Evolutionary conservation across 2,888 invertebrate genomes (phyloP).

Genomic region (Lithodes maja): DNA sequence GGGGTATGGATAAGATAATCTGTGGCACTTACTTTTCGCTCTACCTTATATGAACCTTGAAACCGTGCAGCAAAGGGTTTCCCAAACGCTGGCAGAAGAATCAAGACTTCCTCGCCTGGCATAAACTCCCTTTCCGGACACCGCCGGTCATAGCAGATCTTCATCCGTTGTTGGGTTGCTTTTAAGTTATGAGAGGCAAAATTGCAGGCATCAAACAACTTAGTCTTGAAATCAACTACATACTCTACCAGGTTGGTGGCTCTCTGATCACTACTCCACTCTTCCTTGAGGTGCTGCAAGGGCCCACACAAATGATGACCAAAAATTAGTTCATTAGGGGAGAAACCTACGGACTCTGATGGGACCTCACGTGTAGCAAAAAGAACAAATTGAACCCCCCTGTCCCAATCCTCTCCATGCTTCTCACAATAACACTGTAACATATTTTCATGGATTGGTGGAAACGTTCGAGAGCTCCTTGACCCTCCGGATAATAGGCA

Average conservation of each 20-base stretch:
- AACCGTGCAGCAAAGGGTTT: slow-evolving; percentile 1
- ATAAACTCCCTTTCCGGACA: background rate
- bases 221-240: background rate
- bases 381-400: background rate
- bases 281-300: background rate
- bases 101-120: slow-evolving; percentile 2
- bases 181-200: background rate
- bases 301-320: background rate
- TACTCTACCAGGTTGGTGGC: background rate
- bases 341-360: background rate
- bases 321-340: slow-evolving; percentile 6
- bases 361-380: slow-evolving; percentile 16
- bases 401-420: background rate
- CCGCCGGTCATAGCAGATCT: background rate
- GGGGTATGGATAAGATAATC: slow-evolving; percentile 1
- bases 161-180: background rate
- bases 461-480: slow-evolving; percentile 4
- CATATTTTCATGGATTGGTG: slow-evolving; percentile 13
- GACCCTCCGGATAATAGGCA: slow-evolving; percentile 4
- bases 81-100: background rate
- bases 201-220: background rate
- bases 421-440: slow-evolving; percentile 12
- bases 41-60: background rate
- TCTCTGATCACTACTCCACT: background rate
- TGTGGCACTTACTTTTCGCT: background rate